A percentile compares a stretch with the other conserved stretches of the same genome.
These are phyloP conservation scores for Tribolium madens DNA, from an alignment of 1,140 invertebrate species.

Conservation along the genomic window DNA sequence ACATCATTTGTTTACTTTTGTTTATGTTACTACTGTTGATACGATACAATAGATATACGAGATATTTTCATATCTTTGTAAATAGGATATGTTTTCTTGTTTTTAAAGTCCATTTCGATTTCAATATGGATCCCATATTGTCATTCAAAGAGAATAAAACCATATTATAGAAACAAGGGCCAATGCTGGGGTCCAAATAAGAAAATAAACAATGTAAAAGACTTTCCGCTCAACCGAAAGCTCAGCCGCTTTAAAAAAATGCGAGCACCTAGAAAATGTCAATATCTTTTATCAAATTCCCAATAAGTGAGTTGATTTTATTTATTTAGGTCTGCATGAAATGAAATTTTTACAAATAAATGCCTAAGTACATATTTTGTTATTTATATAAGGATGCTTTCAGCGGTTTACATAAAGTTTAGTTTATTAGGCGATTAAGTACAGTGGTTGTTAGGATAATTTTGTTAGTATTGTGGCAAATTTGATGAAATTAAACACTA, in stretches of 20 bases:
- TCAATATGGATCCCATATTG: slow-evolving; percentile 35
- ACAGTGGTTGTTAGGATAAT: background rate
- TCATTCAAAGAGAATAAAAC: slow-evolving; percentile 28
- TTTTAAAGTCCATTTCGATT: slow-evolving; percentile 34
- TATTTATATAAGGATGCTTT: background rate
- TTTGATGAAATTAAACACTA: slow-evolving; percentile 16
- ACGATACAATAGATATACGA: slow-evolving; percentile 16
- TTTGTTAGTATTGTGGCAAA: background rate
- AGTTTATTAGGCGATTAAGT: background rate
- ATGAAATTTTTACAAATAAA: no score
- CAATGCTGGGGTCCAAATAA: background rate
- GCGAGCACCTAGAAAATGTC: no score
- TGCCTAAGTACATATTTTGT: no score
- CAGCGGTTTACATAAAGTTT: background rate
- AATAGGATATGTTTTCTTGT: slow-evolving; percentile 39
- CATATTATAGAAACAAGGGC: slow-evolving; percentile 17
- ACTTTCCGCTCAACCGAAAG: background rate
- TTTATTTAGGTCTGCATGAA: no score
- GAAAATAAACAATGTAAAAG: slow-evolving; percentile 15
- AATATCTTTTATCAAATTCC: no score
- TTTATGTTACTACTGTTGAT: slow-evolving; percentile 43
- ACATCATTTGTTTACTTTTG: slow-evolving; percentile 49
- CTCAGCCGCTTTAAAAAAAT: background rate
- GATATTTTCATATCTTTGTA: slow-evolving; percentile 41
- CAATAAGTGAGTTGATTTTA: no score